Percentiles rank a stretch among this genome's conserved stretches.
These are phyloP conservation scores for Mythimna pallens DNA, from an alignment of 2,888 invertebrate species.

Conservation along the genomic window DNA sequence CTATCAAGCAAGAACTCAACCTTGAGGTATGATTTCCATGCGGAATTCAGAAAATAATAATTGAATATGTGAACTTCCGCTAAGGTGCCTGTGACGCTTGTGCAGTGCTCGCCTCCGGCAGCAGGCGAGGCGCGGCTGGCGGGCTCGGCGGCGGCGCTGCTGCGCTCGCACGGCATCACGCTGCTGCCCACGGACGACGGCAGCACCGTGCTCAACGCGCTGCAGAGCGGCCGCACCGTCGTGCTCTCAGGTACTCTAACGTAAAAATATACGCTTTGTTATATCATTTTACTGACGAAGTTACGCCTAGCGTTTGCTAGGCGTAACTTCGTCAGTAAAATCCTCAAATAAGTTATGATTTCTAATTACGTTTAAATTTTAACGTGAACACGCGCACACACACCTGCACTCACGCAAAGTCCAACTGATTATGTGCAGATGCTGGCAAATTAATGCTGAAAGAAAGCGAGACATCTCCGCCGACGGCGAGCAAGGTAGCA, in stretches of 20 bases:
- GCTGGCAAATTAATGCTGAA: slow-evolving; percentile 95
- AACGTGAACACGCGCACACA: background rate
- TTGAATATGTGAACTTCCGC: background rate
- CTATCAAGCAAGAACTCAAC: slow-evolving; percentile 50
- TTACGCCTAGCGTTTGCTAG: no score
- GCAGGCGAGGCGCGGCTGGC: background rate
- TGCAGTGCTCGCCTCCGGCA: background rate
- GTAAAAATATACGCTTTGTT: no score
- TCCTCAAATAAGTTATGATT: background rate
- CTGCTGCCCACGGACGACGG: slow-evolving; percentile 95
- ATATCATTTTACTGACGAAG: no score
- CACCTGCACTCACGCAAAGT: background rate
- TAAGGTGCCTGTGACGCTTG: slow-evolving; percentile 5
- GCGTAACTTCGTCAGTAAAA: no score
- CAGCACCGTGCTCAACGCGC: slow-evolving; percentile 94
- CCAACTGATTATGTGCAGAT: slow-evolving; percentile 84
- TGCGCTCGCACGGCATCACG: slow-evolving; percentile 96
- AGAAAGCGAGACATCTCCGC: slow-evolving; percentile 74
- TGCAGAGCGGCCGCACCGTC: slow-evolving; percentile 96
- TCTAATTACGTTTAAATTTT: background rate
- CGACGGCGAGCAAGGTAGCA: slow-evolving; percentile 24
- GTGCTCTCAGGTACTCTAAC: slow-evolving; percentile 93
- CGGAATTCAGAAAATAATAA: background rate
- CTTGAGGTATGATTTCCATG: slow-evolving; percentile 39
- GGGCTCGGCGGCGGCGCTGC: slow-evolving; percentile 84